Evolutionary conservation across 2,113 vertebrate genomes (phyloP).

Genomic region (Corythornis vintsioides): DNA sequence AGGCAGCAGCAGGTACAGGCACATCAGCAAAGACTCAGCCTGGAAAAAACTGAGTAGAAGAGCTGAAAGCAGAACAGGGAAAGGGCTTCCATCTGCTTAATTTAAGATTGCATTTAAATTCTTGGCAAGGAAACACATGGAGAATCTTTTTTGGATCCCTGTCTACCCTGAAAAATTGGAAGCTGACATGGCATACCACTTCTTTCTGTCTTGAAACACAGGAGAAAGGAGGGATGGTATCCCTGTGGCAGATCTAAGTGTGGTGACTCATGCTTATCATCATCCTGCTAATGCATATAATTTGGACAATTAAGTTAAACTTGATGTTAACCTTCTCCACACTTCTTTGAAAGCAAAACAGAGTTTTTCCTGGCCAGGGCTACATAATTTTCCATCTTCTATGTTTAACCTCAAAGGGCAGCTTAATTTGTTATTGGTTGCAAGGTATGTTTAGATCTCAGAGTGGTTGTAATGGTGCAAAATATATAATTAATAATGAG

Average conservation of each 20-base stretch:
- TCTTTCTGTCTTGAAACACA: not conserved
- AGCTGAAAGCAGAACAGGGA: not conserved
- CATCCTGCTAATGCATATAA: not conserved
- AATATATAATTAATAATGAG: conserved; percentile 34
- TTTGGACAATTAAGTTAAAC: conserved; percentile 23
- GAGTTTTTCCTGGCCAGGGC: not conserved
- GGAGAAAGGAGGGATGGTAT: not conserved
- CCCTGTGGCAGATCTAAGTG: not conserved
- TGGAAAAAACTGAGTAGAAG: not conserved
- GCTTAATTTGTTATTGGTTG: conserved; percentile 15
- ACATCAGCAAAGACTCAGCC: not conserved
- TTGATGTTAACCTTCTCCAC: not conserved
- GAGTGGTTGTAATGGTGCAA: not conserved
- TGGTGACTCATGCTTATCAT: not conserved
- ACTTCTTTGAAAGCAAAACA: conserved; percentile 15
- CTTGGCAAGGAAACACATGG: not conserved
- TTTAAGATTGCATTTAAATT: not conserved
- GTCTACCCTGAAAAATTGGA: not conserved
- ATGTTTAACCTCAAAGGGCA: not conserved
- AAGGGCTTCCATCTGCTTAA: not conserved
- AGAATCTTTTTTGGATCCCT: not conserved
- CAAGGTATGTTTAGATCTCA: not conserved
- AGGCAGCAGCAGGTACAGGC: not conserved
- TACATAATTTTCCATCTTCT: not conserved
- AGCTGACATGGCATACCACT: not conserved